Evolutionary conservation across 2,113 vertebrate species (phyloP), one percentile per base, ranked within the genome.

Genomic region (Sciurus niger): DNA sequence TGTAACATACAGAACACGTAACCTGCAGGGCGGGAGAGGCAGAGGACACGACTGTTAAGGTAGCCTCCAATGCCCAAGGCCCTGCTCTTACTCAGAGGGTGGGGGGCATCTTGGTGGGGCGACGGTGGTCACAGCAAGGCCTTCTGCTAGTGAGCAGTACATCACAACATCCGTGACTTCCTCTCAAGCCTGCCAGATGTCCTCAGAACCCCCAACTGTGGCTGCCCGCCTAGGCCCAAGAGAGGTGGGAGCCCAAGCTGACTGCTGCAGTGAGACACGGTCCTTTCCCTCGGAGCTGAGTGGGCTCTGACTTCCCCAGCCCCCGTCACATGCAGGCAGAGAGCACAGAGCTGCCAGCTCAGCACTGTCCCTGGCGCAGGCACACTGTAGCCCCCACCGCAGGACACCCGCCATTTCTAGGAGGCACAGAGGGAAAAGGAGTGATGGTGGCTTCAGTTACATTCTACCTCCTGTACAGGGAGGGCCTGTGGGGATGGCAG

Each of bases 1-100:
- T 99, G 99, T 95, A 99, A 98, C 99, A 99, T 99, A 97, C 99
- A 99, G 99, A 99, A 99, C 97, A 99, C 99, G 17, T 99, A 99
- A 98, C 99, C 99, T 99, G 96, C 22, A 48, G 93, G 8, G 77
- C 0, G 92, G 32, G 0, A 93, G 80, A 5, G 94, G 77, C 68
- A 97, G 67, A 97, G 65, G 37, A 48, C 55, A 80, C 79, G 0
- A 73, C 0, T 0, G 79, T 98, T 73, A 98, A 94, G 40, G 53
- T 18, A 30, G 72, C 37, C 43, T 37, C 10, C 51, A 51, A 51
- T 13, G 13, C 20, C 53, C 60, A 11, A 20, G 74, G 24, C 97
- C 90, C 73, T 53, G 89, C 68, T 34, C 34, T 30, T 32, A 34
- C 12, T 43, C 46, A 18, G 32, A 28, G 51, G 37, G 34, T 0